Evolutionary conservation across 2,113 vertebrate species (phyloP).

Genomic region (Porphyrio hochstetteri): DNA sequence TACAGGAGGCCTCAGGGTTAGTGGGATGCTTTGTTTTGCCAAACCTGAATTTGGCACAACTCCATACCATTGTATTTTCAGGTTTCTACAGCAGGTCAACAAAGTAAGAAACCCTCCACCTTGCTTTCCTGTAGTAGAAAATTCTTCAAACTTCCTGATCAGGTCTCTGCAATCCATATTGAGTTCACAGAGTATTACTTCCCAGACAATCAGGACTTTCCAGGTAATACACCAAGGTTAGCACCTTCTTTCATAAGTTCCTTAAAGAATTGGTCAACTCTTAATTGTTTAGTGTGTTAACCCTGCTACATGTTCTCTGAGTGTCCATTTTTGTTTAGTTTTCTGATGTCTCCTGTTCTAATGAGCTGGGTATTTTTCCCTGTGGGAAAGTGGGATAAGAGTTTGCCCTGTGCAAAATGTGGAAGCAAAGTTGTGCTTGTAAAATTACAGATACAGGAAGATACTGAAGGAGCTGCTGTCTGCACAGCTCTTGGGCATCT

Average conservation of each 20-base stretch:
- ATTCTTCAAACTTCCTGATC: slow-evolving; percentile 79
- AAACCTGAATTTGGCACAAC: neutral
- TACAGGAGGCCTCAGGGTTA: neutral
- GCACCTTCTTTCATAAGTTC: slow-evolving; percentile 22
- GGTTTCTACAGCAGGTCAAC: slow-evolving; percentile 92
- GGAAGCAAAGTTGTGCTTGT: neutral
- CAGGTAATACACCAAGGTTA: slow-evolving; percentile 79
- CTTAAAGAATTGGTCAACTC: neutral
- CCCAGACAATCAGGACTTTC: slow-evolving; percentile 85
- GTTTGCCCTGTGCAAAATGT: neutral
- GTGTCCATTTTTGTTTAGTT: neutral
- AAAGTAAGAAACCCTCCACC: slow-evolving; percentile 89
- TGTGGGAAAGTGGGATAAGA: neutral
- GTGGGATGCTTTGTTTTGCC: neutral
- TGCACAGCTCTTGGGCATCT: neutral
- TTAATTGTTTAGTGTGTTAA: neutral
- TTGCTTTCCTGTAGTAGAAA: slow-evolving; percentile 92
- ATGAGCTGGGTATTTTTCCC: too few relatives aligned
- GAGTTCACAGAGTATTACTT: slow-evolving; percentile 98
- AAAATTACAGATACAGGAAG: neutral
- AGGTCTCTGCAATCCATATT: slow-evolving; percentile 89
- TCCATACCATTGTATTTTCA: slow-evolving; percentile 48
- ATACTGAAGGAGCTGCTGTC: neutral
- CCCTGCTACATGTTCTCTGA: neutral
- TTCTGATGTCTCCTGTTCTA: neutral